Percentiles rank a stretch among this genome's conserved stretches.
Conservation (phyloP, 2,888 invertebrate genomes). For the Dichetophora obliterata region DNA sequence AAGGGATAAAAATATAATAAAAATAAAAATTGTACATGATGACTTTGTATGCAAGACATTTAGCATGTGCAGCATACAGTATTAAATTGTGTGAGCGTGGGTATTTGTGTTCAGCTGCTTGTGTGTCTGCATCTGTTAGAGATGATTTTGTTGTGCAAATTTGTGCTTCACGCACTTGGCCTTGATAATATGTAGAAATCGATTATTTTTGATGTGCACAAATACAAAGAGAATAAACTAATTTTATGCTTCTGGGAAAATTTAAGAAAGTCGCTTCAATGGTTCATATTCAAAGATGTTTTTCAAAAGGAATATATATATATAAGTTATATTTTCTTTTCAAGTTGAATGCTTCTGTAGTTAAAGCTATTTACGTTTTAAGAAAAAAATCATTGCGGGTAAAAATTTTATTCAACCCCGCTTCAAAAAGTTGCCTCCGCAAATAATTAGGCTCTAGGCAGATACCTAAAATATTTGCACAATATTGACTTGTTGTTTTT, state of each 20-base stretch:
- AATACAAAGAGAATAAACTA: not conserved
- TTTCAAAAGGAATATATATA: not conserved
- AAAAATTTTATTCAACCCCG: not conserved
- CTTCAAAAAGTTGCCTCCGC: not conserved
- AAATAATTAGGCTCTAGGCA: too few relatives aligned
- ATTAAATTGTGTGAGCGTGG: not conserved
- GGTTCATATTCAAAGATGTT: not conserved
- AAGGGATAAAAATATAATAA: not conserved
- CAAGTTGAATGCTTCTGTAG: too few relatives aligned
- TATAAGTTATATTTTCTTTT: too few relatives aligned
- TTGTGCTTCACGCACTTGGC: slow-evolving; percentile 26
- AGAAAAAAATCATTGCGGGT: too few relatives aligned
- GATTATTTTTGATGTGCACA: not conserved
- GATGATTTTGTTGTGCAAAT: not conserved
- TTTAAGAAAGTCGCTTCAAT: not conserved
- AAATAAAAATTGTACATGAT: not conserved
- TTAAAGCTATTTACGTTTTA: too few relatives aligned
- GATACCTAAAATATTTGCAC: too few relatives aligned
- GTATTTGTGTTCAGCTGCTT: not conserved
- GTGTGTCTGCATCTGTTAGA: not conserved
- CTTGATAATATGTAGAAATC: not conserved
- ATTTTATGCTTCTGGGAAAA: not conserved
- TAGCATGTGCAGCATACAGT: not conserved
- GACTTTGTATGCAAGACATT: slow-evolving; percentile 15
- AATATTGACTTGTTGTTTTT: too few relatives aligned